A percentile compares a stretch with the other conserved stretches of the same genome.
These are phyloP conservation scores for Chauna torquata DNA, from an alignment of 2,113 vertebrate species.

Conservation along the genomic window DNA sequence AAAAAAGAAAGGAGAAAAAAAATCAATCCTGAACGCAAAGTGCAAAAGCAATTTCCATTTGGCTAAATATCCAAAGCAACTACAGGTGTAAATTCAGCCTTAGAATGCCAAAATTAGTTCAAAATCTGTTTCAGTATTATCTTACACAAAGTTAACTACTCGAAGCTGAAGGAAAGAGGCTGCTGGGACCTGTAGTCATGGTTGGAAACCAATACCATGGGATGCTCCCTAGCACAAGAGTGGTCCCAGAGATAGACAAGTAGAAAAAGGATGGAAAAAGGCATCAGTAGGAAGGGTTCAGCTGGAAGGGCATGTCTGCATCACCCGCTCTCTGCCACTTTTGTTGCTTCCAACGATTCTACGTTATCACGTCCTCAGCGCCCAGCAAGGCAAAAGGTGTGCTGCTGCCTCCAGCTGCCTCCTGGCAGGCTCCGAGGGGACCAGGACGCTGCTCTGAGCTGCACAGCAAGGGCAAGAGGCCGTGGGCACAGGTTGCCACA, in stretches of 20 bases:
- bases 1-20: background rate
- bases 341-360: accelerated
- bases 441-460: background rate
- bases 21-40: background rate
- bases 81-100: background rate
- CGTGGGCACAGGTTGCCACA: background rate
- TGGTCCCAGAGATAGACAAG: background rate
- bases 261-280: background rate
- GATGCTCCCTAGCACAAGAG: background rate
- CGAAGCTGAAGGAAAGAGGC: background rate
- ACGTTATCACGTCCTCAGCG: accelerated
- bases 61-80: background rate
- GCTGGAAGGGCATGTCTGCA: background rate
- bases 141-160: background rate
- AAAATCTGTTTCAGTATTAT: background rate
- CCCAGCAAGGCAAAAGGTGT: background rate
- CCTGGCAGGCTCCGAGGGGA: background rate
- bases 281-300: background rate
- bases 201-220: background rate
- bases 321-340: background rate
- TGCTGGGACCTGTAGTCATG: background rate
- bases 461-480: background rate
- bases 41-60: background rate
- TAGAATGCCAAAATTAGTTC: background rate
- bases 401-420: background rate